Base-by-base conservation (phyloP, 2,797 vertebrate species). In the Urophycis tenuis region DNA sequence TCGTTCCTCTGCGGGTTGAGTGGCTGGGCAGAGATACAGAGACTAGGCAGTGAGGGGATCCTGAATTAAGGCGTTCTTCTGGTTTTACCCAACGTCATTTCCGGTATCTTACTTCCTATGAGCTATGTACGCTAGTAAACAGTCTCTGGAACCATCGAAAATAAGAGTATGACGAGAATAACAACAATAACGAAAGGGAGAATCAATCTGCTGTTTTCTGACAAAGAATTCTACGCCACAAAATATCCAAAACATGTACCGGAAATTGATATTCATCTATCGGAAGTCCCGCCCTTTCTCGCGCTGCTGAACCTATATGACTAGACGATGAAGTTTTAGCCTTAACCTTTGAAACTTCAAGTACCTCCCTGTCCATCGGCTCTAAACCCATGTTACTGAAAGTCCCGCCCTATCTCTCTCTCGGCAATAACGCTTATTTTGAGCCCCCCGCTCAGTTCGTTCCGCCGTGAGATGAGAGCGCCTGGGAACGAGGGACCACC, bases 1-100 rank as follows among this genome's bases (percentile, higher is more conserved):
- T 41, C 39, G 79, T 29, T 67, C 60, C 79, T 85, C 82, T 79
- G 73, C 84, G 75, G 83, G 69, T 17, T 70, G 74, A 77, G 77
- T 77, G 64, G 78, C 74, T 83, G n/a, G 22, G 25, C 60, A 29
- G 60, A 14, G 60, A 25, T 29, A n/a, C 53, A 10, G 60, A 29
- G 60, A 12, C 6, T 10, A 10, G 10, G 53, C 60, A 7, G 49
- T 2, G 8, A 25, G 60, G 14, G 60, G 60, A 29, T 29, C 60
- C 60, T 11, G n/a, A 9, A 3, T 67, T 25, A 10, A 6, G 14
- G 60, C 60, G 60, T 67, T 67, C 29, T 67, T 3, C 60, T 11
- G 60, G 60, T 67, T 11, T 17, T 67, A 29, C 25, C 60, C 2
- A 0, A 29, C 25, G 60, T 17, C 9, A 67, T 67, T 67, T 67